A percentile compares a stretch with the other conserved stretches of the same genome.
These are phyloP conservation scores for Zosterops pallidus DNA, from an alignment of 2,113 vertebrate genomes.

Conservation along the genomic window DNA sequence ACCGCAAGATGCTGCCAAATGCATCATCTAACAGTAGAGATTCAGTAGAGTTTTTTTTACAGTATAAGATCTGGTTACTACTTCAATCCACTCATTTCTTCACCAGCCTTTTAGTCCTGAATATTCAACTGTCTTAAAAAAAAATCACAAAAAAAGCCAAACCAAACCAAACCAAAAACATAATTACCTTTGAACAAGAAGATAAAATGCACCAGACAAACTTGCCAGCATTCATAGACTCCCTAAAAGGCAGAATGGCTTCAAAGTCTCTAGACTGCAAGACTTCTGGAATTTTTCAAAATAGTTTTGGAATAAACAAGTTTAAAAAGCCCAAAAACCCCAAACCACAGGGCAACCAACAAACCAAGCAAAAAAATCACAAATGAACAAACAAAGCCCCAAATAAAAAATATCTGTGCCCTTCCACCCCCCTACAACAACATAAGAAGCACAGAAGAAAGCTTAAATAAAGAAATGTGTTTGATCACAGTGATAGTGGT, in stretches of 20 bases:
- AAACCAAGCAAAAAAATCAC: neutral
- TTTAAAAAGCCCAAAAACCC: accelerated
- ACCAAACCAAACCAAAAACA: neutral
- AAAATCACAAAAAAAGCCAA: neutral
- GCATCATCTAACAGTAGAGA: neutral
- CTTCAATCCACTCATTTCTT: neutral
- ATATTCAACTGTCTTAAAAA: accelerated
- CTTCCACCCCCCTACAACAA: accelerated
- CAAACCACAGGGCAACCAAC: neutral
- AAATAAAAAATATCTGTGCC: neutral
- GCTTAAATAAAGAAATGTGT: neutral
- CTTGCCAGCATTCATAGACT: neutral
- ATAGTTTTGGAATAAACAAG: neutral
- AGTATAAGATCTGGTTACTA: neutral
- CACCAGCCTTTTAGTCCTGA: neutral
- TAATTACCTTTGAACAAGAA: neutral
- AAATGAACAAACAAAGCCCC: neutral
- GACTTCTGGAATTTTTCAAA: neutral
- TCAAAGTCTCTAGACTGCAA: neutral
- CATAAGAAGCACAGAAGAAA: neutral
- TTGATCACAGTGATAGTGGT: neutral
- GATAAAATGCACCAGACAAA: neutral
- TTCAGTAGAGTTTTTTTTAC: neutral
- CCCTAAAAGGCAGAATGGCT: neutral
- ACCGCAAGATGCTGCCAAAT: neutral